Conservation (phyloP, 2,797 vertebrate genomes). For the Crocidura indochinensis region DNA sequence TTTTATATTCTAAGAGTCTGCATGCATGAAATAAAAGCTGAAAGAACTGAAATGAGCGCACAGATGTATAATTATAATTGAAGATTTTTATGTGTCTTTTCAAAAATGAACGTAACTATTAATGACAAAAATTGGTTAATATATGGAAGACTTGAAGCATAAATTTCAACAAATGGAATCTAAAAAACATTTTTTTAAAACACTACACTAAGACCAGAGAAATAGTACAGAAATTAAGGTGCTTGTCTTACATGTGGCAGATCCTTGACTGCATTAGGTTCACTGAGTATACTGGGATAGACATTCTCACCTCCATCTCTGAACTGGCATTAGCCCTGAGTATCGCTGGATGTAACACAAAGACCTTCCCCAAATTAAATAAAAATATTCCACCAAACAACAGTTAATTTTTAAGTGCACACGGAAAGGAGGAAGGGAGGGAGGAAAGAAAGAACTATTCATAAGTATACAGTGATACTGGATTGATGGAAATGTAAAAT, state of each 20-base stretch:
- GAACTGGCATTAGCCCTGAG: too few relatives aligned
- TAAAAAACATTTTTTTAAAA: slow-evolving; percentile 25
- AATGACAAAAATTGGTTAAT: slow-evolving; percentile 35
- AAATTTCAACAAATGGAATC: neutral
- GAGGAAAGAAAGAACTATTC: too few relatives aligned
- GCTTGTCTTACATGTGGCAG: too few relatives aligned
- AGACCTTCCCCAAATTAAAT: too few relatives aligned
- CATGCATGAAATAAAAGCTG: neutral
- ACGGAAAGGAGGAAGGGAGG: too few relatives aligned
- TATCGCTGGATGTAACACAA: too few relatives aligned
- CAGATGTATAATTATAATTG: neutral
- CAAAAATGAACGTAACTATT: neutral
- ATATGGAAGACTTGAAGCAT: neutral
- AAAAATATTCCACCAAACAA: neutral
- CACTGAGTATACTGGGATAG: too few relatives aligned
- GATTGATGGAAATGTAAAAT: too few relatives aligned
- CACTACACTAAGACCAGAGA: neutral
- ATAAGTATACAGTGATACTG: too few relatives aligned
- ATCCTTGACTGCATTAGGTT: too few relatives aligned
- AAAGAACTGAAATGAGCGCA: neutral
- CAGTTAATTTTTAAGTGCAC: neutral
- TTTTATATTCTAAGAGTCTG: neutral
- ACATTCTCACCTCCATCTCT: too few relatives aligned
- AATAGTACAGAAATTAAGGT: too few relatives aligned
- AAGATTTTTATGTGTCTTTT: neutral